phyloP scores from a whole-genome alignment of 2,797 vertebrate genomes.

The Tenualosa thibaudeaui region DNA sequence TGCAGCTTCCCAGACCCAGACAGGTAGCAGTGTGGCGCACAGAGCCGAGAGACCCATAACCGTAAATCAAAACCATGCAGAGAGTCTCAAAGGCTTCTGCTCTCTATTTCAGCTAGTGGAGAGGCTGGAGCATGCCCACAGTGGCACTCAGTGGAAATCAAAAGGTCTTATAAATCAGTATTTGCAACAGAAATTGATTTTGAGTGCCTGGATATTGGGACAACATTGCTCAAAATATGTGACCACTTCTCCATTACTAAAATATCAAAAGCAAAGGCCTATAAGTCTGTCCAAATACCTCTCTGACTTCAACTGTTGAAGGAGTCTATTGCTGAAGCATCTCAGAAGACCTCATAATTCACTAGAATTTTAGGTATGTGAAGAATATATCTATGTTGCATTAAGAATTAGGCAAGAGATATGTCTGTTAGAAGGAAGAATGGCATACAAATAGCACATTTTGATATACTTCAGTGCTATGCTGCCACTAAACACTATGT shows the following conservation, averaged over 20 bases:
- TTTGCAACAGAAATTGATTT: neutral
- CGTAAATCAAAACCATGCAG: neutral
- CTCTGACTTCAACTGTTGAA: neutral
- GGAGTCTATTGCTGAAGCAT: too few relatives aligned
- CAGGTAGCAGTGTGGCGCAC: neutral
- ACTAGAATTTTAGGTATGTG: too few relatives aligned
- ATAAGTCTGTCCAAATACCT: neutral
- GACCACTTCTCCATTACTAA: neutral
- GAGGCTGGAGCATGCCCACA: neutral
- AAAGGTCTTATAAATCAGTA: neutral
- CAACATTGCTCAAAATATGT: constrained; percentile 5
- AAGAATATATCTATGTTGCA: too few relatives aligned
- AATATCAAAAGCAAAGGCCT: neutral
- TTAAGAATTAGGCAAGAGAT: too few relatives aligned
- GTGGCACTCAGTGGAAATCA: constrained; percentile 9
- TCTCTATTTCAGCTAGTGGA: constrained; percentile 8
- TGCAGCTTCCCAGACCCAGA: neutral
- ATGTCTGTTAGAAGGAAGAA: too few relatives aligned
- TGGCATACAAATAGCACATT: too few relatives aligned
- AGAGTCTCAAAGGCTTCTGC: neutral
- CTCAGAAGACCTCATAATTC: too few relatives aligned
- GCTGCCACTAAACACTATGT: too few relatives aligned
- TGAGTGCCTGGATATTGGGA: constrained; percentile 3
- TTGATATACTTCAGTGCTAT: too few relatives aligned
- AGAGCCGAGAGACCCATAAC: neutral